Evolutionary conservation across 2,888 invertebrate genomes (phyloP).

Genomic region (Chrysotoxum bicinctum): DNA sequence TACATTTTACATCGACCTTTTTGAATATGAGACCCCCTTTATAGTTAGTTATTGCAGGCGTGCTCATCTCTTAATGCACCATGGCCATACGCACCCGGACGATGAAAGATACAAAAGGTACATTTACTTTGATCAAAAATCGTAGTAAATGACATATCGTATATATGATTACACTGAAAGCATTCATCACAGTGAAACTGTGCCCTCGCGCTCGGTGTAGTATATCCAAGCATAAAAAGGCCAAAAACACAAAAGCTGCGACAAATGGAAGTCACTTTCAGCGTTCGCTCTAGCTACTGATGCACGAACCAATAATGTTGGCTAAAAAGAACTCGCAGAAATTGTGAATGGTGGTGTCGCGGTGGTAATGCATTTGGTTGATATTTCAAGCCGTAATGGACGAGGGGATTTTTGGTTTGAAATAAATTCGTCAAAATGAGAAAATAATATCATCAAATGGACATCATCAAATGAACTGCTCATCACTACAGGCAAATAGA

Average conservation of each 20-base stretch:
- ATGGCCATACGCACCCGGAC: neutral
- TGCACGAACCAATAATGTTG: conserved; percentile 31
- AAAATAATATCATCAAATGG: conserved; percentile 64
- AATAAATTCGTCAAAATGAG: conserved; percentile 48
- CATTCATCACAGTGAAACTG: conserved; percentile 50
- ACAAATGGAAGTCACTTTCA: conserved; percentile 62
- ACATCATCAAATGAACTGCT: conserved; percentile 51
- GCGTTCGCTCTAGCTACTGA: conserved; percentile 6
- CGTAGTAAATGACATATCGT: conserved; percentile 60
- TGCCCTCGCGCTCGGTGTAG: neutral
- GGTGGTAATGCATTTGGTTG: neutral
- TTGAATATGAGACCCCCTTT: neutral
- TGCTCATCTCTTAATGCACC: neutral
- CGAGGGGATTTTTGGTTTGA: neutral
- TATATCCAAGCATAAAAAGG: conserved; percentile 28
- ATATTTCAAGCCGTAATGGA: neutral
- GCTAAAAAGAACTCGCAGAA: neutral
- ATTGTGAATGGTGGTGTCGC: neutral
- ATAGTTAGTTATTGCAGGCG: neutral
- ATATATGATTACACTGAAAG: conserved; percentile 46
- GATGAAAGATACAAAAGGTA: conserved; percentile 31
- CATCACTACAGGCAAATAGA: neutral
- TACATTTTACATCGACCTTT: conserved; percentile 28
- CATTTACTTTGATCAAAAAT: conserved; percentile 65
- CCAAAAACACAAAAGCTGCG: conserved; percentile 39